A percentile compares a stretch with the other conserved stretches of the same genome.
Evolutionary conservation across 2,888 invertebrate genomes (phyloP).

Genomic region (Smittia aterrima): DNA sequence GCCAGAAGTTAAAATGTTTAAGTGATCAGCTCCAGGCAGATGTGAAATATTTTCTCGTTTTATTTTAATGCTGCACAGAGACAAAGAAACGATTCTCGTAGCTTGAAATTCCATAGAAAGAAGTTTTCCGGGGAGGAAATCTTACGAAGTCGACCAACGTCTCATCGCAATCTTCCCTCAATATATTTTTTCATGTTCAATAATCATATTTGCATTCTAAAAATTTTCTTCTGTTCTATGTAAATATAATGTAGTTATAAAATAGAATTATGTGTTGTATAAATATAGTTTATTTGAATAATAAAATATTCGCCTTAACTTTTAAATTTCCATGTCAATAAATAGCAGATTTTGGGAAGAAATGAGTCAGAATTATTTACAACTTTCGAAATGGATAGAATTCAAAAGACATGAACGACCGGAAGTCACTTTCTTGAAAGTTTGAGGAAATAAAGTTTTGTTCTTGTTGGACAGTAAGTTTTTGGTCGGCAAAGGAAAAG

Average conservation of each 20-base stretch:
- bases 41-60: neutral
- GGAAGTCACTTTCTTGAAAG: neutral
- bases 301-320: slow-evolving; percentile 7
- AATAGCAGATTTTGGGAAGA: slow-evolving; percentile 33
- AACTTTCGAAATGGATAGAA: neutral
- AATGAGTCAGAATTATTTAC: neutral
- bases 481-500: neutral
- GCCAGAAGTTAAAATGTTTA: neutral
- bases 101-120: too few species aligned
- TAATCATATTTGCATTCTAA: neutral
- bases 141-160: too few species aligned
- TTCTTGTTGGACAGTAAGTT: neutral
- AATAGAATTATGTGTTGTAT: slow-evolving; percentile 37
- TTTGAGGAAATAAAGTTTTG: too few species aligned
- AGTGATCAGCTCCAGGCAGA: neutral
- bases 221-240: slow-evolving; percentile 16
- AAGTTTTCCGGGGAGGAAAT: too few species aligned
- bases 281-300: slow-evolving; percentile 32
- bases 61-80: neutral
- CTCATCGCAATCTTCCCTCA: too few species aligned
- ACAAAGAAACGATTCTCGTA: neutral
- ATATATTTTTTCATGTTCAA: neutral
- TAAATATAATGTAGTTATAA: slow-evolving; percentile 36
- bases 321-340: slow-evolving; percentile 18
- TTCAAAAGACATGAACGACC: neutral